Evolutionary conservation across 2,797 vertebrate genomes (phyloP).

Genomic region (Hemitrygon akajei): DNA sequence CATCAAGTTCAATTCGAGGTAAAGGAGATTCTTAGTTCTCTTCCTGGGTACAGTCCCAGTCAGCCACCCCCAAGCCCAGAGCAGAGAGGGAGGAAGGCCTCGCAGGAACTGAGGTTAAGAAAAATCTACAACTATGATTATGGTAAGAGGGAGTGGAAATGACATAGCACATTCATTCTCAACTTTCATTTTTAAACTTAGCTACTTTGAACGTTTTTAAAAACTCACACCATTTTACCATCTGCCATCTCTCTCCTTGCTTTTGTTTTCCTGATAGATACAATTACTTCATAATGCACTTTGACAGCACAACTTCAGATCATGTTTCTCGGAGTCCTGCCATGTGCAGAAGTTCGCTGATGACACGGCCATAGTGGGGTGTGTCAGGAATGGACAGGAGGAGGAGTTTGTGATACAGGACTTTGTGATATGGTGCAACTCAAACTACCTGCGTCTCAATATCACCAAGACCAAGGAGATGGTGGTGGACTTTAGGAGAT

Average conservation of each 20-base stretch:
- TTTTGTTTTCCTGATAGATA: background rate
- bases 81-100: background rate
- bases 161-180: background rate
- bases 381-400: too few species aligned
- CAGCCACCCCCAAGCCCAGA: background rate
- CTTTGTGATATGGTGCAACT: too few species aligned
- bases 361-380: too few species aligned
- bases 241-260: background rate
- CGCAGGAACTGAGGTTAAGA: background rate
- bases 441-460: too few species aligned
- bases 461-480: too few species aligned
- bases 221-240: background rate
- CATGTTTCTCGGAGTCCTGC: background rate
- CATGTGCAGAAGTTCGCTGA: too few species aligned
- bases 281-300: background rate
- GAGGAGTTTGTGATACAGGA: too few species aligned
- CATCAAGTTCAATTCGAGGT: background rate
- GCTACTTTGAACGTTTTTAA: background rate
- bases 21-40: too few species aligned
- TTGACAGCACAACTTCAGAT: background rate
- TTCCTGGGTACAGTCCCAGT: too few species aligned
- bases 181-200: background rate
- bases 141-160: background rate
- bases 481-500: too few species aligned
- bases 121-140: background rate